These are phyloP conservation scores for Lacerta agilis DNA, from an alignment of 2,797 vertebrate genomes.

Conservation along the genomic window DNA sequence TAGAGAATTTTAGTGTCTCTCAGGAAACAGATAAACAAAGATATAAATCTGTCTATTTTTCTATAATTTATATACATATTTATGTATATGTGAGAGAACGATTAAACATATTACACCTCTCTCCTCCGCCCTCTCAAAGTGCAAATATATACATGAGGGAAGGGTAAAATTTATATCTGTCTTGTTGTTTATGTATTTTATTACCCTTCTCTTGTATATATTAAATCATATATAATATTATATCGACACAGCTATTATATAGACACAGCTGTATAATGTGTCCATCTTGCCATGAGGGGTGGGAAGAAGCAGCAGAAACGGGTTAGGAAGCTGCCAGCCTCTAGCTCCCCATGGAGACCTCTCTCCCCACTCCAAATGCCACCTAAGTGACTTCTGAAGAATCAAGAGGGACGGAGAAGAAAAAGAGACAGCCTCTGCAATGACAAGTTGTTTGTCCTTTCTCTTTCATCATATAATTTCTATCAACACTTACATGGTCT, in stretches of 20 bases:
- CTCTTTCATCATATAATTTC: not conserved
- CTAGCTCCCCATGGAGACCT: too few species aligned
- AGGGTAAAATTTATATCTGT: not conserved
- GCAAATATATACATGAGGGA: not conserved
- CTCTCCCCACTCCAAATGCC: too few species aligned
- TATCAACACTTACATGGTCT: not conserved
- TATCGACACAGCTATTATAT: too few species aligned
- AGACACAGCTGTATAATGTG: too few species aligned
- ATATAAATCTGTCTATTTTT: not conserved
- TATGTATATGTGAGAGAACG: too few species aligned
- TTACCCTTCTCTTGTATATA: too few species aligned
- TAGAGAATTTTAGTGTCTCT: not conserved
- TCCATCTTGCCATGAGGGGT: not conserved
- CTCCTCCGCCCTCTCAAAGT: not conserved
- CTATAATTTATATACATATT: too few species aligned
- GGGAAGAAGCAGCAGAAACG: not conserved
- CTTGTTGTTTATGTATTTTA: too few species aligned
- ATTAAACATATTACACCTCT: not conserved
- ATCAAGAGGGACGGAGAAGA: too few species aligned
- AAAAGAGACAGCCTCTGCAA: not conserved
- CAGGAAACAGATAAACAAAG: not conserved
- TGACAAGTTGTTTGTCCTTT: not conserved
- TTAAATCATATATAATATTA: too few species aligned
- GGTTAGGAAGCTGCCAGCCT: too few species aligned
- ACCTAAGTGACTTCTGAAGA: too few species aligned